Conservation (phyloP, 2,888 invertebrate species). For the Himalopsyche kuldschensis region DNA sequence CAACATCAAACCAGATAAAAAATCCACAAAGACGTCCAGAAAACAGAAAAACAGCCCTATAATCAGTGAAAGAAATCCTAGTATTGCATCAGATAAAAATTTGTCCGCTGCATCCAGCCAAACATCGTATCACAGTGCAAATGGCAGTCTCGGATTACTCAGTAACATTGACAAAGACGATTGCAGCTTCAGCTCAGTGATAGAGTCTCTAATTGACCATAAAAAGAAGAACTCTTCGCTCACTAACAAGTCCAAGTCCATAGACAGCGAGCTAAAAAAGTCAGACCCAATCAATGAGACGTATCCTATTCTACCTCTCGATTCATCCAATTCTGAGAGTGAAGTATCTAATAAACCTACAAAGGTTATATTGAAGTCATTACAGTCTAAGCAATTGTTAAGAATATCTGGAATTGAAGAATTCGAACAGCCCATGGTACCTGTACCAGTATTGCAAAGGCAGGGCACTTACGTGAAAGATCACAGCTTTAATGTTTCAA, state of each 20-base stretch:
- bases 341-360: not conserved
- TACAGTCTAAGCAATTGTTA: constrained; percentile 3
- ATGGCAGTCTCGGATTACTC: not conserved
- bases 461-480: constrained; percentile 56
- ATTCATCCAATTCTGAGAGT: not conserved
- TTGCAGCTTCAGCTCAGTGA: constrained; percentile 11
- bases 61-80: not conserved
- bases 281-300: constrained; percentile 13
- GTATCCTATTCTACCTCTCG: not conserved
- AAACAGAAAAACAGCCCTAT: not conserved
- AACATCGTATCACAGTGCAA: constrained; percentile 13
- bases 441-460: constrained; percentile 43
- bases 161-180: not conserved
- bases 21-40: not conserved
- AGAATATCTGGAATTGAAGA: constrained; percentile 34
- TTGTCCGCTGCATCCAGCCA: not conserved
- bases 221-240: constrained; percentile 6
- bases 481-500: not conserved
- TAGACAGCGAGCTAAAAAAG: not conserved
- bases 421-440: not conserved
- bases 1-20: not conserved
- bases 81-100: not conserved
- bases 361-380: not conserved
- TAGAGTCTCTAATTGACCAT: not conserved
- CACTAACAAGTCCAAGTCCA: not conserved